A percentile compares a stretch with the other conserved stretches of the same genome.
Evolutionary conservation across 2,113 vertebrate species (phyloP).

Genomic region (Smithornis capensis): DNA sequence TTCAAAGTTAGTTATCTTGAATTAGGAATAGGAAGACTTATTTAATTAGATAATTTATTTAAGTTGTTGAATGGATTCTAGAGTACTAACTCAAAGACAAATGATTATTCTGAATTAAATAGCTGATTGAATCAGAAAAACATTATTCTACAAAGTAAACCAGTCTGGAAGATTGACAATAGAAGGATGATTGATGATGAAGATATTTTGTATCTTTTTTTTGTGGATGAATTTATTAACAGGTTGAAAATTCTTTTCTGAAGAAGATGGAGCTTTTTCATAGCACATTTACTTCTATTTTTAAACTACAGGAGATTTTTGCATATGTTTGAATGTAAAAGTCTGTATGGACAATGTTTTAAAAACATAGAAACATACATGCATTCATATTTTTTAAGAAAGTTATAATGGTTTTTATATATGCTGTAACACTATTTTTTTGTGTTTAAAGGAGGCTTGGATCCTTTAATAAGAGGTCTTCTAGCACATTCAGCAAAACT

Average conservation of each 20-base stretch:
- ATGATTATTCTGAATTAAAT: neutral
- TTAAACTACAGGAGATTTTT: neutral
- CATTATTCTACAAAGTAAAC: neutral
- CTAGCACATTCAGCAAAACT: constrained; percentile 80
- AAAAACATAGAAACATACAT: neutral
- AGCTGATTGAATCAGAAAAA: neutral
- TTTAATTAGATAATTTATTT: neutral
- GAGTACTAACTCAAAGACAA: neutral
- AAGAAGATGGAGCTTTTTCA: neutral
- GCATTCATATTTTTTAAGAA: neutral
- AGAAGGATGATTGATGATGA: neutral
- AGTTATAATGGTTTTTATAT: neutral
- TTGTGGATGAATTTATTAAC: neutral
- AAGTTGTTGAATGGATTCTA: neutral
- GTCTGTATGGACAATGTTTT: neutral
- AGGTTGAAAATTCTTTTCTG: neutral
- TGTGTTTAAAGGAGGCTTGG: constrained; percentile 85
- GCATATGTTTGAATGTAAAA: neutral
- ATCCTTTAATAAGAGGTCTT: constrained; percentile 88
- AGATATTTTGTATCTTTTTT: neutral
- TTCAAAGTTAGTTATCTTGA: neutral
- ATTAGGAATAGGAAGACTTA: neutral
- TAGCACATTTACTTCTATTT: neutral
- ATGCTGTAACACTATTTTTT: neutral
- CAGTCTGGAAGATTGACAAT: neutral